A percentile compares a stretch with the other conserved stretches of the same genome.
Conservation (phyloP, 2,113 vertebrate species). For the Onychorhynchus coronatus region DNA sequence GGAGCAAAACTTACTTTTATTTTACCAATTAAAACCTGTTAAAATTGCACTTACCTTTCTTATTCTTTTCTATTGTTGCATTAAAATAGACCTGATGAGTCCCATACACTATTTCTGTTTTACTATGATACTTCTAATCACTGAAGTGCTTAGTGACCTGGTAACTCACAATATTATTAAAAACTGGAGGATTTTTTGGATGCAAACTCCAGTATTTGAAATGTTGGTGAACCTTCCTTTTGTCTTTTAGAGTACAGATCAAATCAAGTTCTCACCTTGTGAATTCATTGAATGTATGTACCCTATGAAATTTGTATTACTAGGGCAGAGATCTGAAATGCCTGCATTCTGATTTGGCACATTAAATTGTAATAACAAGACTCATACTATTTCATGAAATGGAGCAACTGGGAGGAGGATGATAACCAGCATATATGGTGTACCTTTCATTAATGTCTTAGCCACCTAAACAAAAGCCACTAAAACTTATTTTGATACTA, state of each 20-base stretch:
- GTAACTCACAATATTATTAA: neutral
- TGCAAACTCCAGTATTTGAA: neutral
- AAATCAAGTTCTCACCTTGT: neutral
- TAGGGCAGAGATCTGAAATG: neutral
- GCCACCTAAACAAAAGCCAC: neutral
- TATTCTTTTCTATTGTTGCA: neutral
- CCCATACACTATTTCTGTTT: neutral
- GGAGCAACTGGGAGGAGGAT: neutral
- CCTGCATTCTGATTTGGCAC: neutral
- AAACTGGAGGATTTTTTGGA: neutral
- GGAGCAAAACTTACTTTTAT: neutral
- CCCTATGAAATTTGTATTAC: neutral
- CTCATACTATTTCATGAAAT: neutral
- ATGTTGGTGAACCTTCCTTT: neutral
- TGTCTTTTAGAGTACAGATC: neutral
- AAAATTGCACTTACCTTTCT: neutral
- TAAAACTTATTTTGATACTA: neutral
- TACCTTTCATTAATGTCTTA: neutral
- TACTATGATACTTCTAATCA: neutral
- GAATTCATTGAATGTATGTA: neutral
- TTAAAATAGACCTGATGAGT: neutral
- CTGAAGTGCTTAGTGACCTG: neutral
- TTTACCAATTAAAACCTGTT: neutral
- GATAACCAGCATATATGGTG: neutral
- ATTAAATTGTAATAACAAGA: neutral